Conservation (phyloP, 2,797 vertebrate species). For the Rhynchotus rufescens region DNA sequence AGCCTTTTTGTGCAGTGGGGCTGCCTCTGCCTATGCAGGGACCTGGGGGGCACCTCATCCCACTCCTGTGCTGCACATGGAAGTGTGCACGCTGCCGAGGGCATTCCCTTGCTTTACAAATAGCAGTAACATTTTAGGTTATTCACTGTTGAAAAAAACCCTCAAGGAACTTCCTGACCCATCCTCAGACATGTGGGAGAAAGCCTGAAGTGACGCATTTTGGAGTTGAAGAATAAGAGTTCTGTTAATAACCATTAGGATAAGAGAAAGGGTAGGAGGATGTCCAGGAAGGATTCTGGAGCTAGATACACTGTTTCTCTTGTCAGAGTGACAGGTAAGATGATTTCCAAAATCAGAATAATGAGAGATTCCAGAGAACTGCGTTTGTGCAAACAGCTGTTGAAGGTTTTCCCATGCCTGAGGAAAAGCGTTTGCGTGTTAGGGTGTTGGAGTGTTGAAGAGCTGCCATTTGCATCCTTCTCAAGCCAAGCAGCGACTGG, state of each 20-base stretch:
- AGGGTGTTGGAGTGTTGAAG: background rate
- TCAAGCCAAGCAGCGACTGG: too few relatives aligned
- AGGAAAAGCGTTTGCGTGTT: accelerated
- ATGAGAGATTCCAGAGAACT: background rate
- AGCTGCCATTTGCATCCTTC: background rate
- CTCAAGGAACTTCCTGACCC: background rate
- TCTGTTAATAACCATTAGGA: background rate
- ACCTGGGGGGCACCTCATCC: too few relatives aligned
- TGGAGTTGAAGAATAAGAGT: background rate
- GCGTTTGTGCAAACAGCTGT: background rate
- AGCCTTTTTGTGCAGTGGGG: too few relatives aligned
- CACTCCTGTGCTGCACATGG: too few relatives aligned
- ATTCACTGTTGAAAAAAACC: background rate
- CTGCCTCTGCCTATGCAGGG: too few relatives aligned
- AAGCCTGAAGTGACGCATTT: background rate
- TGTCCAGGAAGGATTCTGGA: background rate
- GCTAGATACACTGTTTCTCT: background rate
- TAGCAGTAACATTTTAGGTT: background rate
- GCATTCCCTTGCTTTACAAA: background rate
- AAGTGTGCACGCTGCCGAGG: background rate
- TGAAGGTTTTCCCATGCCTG: background rate
- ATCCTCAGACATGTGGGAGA: background rate
- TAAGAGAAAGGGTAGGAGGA: background rate
- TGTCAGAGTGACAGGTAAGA: background rate
- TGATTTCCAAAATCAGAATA: background rate